These are phyloP conservation scores for Theretra japonica DNA, from an alignment of 2,888 invertebrate genomes.

Conservation along the genomic window DNA sequence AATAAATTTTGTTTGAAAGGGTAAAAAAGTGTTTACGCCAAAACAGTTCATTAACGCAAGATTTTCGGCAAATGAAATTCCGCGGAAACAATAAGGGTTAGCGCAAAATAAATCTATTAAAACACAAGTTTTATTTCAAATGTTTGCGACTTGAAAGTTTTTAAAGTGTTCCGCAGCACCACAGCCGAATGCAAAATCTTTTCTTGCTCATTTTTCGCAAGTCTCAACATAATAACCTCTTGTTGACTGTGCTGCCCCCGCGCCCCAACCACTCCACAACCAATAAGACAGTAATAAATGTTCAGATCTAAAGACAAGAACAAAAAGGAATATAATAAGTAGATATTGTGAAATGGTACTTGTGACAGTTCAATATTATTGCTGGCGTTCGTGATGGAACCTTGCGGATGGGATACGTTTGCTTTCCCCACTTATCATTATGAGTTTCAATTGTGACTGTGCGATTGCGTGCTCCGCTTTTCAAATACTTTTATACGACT, in stretches of 20 bases:
- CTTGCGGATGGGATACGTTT: slow-evolving; percentile 54
- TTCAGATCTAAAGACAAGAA: slow-evolving; percentile 77
- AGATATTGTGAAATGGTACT: slow-evolving; percentile 77
- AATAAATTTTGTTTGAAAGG: too few relatives aligned
- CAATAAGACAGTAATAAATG: slow-evolving; percentile 84
- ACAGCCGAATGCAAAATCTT: slow-evolving; percentile 69
- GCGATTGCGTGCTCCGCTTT: slow-evolving; percentile 47
- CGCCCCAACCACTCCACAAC: slow-evolving; percentile 75
- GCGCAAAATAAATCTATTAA: slow-evolving; percentile 36
- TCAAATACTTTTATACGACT: slow-evolving; percentile 36
- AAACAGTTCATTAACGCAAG: neutral
- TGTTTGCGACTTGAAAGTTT: slow-evolving; percentile 50
- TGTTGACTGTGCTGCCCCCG: slow-evolving; percentile 75
- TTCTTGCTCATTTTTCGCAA: slow-evolving; percentile 78
- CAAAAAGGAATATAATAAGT: slow-evolving; percentile 79
- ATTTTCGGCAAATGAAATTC: neutral
- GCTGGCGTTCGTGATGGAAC: slow-evolving; percentile 57
- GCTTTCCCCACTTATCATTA: slow-evolving; percentile 56
- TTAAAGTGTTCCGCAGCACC: slow-evolving; percentile 55
- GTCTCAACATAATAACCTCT: slow-evolving; percentile 82
- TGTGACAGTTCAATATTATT: slow-evolving; percentile 74
- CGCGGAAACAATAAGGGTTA: slow-evolving; percentile 28
- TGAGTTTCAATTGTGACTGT: slow-evolving; percentile 52
- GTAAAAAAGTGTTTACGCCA: neutral
- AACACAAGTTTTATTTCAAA: slow-evolving; percentile 47